phyloP scores from a whole-genome alignment of 2,888 invertebrate genomes.

The Nasonia oneida region DNA sequence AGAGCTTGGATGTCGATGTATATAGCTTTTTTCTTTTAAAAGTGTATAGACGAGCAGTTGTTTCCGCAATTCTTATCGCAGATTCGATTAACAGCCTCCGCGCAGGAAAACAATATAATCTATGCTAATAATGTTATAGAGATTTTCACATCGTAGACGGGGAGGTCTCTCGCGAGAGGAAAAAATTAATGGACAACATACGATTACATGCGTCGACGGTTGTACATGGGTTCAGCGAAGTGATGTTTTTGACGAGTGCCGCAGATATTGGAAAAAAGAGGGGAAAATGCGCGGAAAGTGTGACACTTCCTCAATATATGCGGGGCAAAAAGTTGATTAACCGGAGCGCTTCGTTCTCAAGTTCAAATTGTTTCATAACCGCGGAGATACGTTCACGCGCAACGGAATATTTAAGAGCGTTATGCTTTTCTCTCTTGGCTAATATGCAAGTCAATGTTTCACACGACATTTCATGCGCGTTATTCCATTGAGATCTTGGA shows the following conservation, averaged over 20 bases:
- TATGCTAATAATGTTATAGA: too few relatives aligned
- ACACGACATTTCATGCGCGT: not conserved
- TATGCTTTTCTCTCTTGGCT: not conserved
- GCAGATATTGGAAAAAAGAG: not conserved
- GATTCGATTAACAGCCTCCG: too few relatives aligned
- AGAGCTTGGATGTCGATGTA: not conserved
- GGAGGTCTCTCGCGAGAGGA: too few relatives aligned
- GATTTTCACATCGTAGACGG: not conserved
- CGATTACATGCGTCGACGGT: not conserved
- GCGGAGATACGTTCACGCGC: not conserved
- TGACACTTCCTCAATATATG: conserved; percentile 21
- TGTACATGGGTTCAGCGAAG: not conserved
- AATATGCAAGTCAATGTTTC: conserved; percentile 29
- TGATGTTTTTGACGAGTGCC: not conserved
- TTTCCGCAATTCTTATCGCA: too few relatives aligned
- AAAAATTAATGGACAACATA: not conserved
- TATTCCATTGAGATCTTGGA: not conserved
- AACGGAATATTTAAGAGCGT: conserved; percentile 35
- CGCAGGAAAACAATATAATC: too few relatives aligned
- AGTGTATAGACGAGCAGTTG: too few relatives aligned
- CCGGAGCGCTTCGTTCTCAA: conserved; percentile 12
- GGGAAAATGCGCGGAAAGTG: not conserved
- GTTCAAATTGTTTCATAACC: conserved; percentile 34
- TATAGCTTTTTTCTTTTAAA: not conserved
- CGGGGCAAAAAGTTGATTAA: conserved; percentile 19